Conservation (phyloP, 2,888 invertebrate genomes). For the Nymphalis polychloros region DNA sequence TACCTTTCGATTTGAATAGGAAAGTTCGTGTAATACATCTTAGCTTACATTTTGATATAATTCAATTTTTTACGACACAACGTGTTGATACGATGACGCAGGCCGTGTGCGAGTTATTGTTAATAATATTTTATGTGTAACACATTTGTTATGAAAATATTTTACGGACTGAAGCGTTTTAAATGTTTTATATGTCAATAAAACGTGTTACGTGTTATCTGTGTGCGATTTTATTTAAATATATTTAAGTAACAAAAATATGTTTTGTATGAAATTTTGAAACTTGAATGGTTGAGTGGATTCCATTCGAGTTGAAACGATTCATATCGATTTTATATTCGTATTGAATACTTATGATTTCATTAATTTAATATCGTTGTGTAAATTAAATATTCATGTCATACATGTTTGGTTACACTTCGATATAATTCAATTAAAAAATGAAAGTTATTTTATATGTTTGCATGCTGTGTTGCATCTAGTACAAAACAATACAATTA, state of each 20-base stretch:
- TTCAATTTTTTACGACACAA: slow-evolving; percentile 35
- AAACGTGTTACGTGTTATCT: slow-evolving; percentile 22
- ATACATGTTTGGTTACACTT: too few relatives aligned
- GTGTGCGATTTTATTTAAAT: not conserved
- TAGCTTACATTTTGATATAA: slow-evolving; percentile 12
- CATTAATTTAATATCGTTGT: too few relatives aligned
- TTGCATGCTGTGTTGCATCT: too few relatives aligned
- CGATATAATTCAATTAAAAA: too few relatives aligned
- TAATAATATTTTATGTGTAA: slow-evolving; percentile 62
- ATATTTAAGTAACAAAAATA: too few relatives aligned
- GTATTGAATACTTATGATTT: too few relatives aligned
- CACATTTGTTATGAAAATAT: slow-evolving; percentile 71
- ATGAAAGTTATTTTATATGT: too few relatives aligned
- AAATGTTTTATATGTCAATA: slow-evolving; percentile 49
- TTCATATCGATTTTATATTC: too few relatives aligned
- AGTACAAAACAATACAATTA: too few relatives aligned
- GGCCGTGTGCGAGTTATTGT: slow-evolving; percentile 65
- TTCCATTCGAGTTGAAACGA: slow-evolving; percentile 5
- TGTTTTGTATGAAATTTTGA: too few relatives aligned
- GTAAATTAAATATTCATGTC: too few relatives aligned
- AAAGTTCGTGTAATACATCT: not conserved
- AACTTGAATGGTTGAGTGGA: not conserved
- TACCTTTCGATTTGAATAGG: too few relatives aligned
- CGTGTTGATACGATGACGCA: slow-evolving; percentile 50
- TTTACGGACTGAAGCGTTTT: slow-evolving; percentile 57